Percentiles rank a stretch among this genome's conserved stretches.
phyloP scores from a whole-genome alignment of 2,797 vertebrate species.

The Hippopotamyrus pictus region DNA sequence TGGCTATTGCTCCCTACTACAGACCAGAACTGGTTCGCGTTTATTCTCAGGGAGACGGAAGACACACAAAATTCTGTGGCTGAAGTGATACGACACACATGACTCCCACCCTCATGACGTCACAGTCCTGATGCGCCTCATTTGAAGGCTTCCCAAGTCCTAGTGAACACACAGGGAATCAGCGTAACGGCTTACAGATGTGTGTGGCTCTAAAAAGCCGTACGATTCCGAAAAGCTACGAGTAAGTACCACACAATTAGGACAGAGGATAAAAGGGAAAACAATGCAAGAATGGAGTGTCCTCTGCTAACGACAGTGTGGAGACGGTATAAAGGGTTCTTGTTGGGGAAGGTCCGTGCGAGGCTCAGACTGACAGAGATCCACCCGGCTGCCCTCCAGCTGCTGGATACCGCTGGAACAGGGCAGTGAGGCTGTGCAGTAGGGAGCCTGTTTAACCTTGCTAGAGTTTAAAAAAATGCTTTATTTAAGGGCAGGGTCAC shows the following conservation, averaged over 20 bases:
- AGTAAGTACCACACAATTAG: constrained; percentile 37
- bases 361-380: not conserved
- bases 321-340: not conserved
- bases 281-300: constrained; percentile 25
- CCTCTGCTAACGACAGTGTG: constrained; percentile 20
- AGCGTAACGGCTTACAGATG: constrained; percentile 59
- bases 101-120: constrained; percentile 60
- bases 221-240: constrained; percentile 23
- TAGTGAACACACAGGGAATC: constrained; percentile 53
- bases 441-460: constrained; percentile 10
- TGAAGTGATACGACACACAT: constrained; percentile 62
- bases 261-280: constrained; percentile 32
- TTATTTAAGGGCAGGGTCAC: constrained; percentile 5
- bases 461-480: not conserved
- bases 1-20: not conserved
- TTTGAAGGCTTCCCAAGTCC: constrained; percentile 64
- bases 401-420: not conserved
- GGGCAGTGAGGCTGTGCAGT: not conserved
- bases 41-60: not conserved
- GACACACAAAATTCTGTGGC: not conserved
- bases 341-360: not conserved
- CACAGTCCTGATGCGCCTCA: constrained; percentile 55
- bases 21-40: not conserved
- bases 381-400: not conserved
- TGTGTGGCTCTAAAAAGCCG: constrained; percentile 14